A percentile compares a stretch with the other conserved stretches of the same genome.
phyloP scores from a whole-genome alignment of 2,113 vertebrate genomes.

The Phocoena sinus region DNA sequence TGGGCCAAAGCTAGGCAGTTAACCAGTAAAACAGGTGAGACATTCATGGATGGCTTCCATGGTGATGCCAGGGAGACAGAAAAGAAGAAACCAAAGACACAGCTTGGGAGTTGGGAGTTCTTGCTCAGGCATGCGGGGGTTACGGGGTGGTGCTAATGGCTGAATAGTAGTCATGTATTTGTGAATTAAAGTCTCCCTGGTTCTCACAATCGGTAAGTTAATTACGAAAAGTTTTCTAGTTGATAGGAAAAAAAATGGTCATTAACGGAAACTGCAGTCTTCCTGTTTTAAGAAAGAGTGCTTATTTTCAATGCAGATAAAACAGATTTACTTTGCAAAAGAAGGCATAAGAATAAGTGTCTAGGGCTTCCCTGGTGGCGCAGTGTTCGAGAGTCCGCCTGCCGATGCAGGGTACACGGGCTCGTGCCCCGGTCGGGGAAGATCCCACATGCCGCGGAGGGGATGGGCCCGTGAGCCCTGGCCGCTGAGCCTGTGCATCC shows the following conservation, averaged over 20 bases:
- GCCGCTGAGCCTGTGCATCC: too few species aligned
- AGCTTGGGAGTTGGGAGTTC: not conserved
- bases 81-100: not conserved
- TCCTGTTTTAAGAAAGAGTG: not conserved
- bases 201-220: not conserved
- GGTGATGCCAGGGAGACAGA: not conserved
- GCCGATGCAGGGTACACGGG: too few species aligned
- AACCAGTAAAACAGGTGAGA: not conserved
- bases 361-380: too few species aligned
- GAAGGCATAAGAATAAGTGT: not conserved
- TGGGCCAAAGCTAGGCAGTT: not conserved
- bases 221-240: not conserved
- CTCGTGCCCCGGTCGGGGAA: too few species aligned
- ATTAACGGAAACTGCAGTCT: not conserved
- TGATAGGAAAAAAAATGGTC: not conserved
- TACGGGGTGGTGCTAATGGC: not conserved
- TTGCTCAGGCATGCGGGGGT: not conserved
- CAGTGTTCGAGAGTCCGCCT: too few species aligned
- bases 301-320: conserved; percentile 27
- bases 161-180: not conserved
- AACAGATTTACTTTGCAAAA: not conserved
- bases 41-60: not conserved
- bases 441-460: too few species aligned
- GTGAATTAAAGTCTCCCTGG: not conserved
- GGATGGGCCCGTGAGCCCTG: too few species aligned